Evolutionary conservation across 1,140 invertebrate species (phyloP).

Genomic region (Agrypnia vestita): DNA sequence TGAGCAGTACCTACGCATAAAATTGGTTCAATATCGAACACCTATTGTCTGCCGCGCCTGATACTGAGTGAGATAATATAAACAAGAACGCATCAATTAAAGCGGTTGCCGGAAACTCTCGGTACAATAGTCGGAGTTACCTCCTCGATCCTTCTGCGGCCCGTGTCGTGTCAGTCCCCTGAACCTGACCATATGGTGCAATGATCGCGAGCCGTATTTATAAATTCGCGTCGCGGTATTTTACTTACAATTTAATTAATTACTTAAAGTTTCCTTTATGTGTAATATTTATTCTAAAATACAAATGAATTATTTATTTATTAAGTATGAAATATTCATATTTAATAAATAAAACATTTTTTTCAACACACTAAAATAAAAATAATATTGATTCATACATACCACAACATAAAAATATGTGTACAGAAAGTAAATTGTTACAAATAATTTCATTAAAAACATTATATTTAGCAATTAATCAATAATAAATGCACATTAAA

Average conservation of each 20-base stretch:
- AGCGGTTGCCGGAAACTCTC: conserved; percentile 46
- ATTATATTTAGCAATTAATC: no score
- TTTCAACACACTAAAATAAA: no score
- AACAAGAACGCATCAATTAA: conserved; percentile 55
- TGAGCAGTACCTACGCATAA: conserved; percentile 27
- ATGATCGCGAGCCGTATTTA: conserved; percentile 23
- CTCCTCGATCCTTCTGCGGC: conserved; percentile 44
- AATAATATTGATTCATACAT: no score
- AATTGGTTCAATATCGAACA: conserved; percentile 43
- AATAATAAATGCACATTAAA: no score
- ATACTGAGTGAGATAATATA: conserved; percentile 45
- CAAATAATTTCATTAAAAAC: no score
- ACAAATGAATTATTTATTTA: not conserved
- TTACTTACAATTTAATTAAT: not conserved
- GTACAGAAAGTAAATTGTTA: no score
- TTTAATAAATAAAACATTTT: no score
- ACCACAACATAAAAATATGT: no score
- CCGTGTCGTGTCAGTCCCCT: conserved; percentile 44
- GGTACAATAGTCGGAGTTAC: conserved; percentile 30
- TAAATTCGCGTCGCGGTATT: not conserved
- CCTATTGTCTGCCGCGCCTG: conserved; percentile 48
- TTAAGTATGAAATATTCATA: not conserved
- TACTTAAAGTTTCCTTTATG: not conserved
- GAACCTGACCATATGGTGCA: conserved; percentile 57
- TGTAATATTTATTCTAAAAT: not conserved